These are phyloP conservation scores for Agriopis leucophaearia DNA, from an alignment of 2,888 invertebrate species.

Conservation along the genomic window DNA sequence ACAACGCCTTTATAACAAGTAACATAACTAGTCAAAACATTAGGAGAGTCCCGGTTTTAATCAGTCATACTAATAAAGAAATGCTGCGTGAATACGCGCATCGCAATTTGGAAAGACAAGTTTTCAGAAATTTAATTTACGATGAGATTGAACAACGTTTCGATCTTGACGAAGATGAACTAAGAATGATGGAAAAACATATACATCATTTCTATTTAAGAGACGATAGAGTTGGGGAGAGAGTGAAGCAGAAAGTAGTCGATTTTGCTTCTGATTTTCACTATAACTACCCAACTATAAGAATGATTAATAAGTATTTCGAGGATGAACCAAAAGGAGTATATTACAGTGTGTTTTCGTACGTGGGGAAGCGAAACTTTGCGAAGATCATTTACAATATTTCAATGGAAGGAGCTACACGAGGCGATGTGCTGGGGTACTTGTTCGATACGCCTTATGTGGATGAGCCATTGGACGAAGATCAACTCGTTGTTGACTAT, in stretches of 20 bases:
- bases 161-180: constrained; percentile 36
- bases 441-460: constrained; percentile 57
- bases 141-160: constrained; percentile 40
- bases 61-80: constrained; percentile 38
- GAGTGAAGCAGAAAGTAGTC: constrained; percentile 34
- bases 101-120: constrained; percentile 22
- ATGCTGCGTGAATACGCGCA: constrained; percentile 24
- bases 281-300: constrained; percentile 46
- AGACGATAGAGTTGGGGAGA: constrained; percentile 40
- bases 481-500: constrained; percentile 46
- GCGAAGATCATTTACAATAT: constrained; percentile 51
- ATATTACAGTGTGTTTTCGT: constrained; percentile 64
- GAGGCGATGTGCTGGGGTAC: constrained; percentile 61
- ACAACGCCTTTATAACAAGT: constrained; percentile 26
- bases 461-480: constrained; percentile 46
- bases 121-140: constrained; percentile 16
- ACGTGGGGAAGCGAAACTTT: constrained; percentile 63
- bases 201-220: constrained; percentile 51
- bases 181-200: constrained; percentile 42
- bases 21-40: constrained; percentile 18
- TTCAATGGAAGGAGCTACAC: constrained; percentile 52
- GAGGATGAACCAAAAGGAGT: constrained; percentile 51
- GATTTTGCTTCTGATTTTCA: constrained; percentile 49
- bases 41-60: constrained; percentile 33
- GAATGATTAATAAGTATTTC: constrained; percentile 57